Evolutionary conservation across 2,797 vertebrate species (phyloP).

Genomic region (Glyptemys insculpta): DNA sequence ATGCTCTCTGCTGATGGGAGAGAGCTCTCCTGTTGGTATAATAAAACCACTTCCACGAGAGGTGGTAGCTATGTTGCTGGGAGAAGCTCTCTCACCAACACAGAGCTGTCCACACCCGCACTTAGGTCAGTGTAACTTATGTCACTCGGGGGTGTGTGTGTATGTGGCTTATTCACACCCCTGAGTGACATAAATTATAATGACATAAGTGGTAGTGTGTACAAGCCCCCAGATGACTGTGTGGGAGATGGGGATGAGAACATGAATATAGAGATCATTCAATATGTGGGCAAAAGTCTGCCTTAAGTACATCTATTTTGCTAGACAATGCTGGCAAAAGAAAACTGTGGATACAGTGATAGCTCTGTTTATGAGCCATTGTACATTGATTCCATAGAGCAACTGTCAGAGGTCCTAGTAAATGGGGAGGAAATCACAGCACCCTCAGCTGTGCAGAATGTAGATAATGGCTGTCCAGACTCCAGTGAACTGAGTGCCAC

Average conservation of each 20-base stretch:
- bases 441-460: fast-evolving
- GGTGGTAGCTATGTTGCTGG: too few species aligned
- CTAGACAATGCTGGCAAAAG: background rate
- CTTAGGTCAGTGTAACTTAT: too few species aligned
- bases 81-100: too few species aligned
- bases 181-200: too few species aligned
- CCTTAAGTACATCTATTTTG: background rate
- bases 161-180: too few species aligned
- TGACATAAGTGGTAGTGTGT: too few species aligned
- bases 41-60: too few species aligned
- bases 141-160: too few species aligned
- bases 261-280: background rate
- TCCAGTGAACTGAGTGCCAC: background rate
- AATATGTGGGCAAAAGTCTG: background rate
- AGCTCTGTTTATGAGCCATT: background rate
- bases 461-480: fast-evolving
- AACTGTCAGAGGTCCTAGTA: background rate
- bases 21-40: too few species aligned
- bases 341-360: background rate
- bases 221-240: too few species aligned
- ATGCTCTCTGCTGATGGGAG: too few species aligned
- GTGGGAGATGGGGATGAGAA: background rate
- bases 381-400: background rate
- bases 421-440: background rate
- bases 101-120: too few species aligned